Percentiles rank a stretch among this genome's conserved stretches.
Evolutionary conservation across 2,888 invertebrate species (phyloP).

Genomic region (Argynnis bischoffii): DNA sequence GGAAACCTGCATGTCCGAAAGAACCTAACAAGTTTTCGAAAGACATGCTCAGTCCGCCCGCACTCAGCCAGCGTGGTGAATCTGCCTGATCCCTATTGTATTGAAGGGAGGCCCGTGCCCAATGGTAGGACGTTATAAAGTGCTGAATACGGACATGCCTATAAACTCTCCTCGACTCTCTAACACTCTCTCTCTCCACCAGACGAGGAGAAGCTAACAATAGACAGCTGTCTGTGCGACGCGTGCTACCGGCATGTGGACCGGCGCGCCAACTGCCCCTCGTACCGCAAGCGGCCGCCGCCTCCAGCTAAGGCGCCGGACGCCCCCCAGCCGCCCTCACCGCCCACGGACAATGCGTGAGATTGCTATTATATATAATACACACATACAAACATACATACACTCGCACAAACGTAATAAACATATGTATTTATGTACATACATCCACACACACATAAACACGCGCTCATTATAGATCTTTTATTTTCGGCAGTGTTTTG

Average conservation of each 20-base stretch:
- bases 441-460: no score
- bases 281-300: constrained; percentile 83
- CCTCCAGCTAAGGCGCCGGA: constrained; percentile 51
- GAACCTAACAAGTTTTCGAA: no score
- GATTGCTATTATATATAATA: constrained; percentile 8
- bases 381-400: neutral
- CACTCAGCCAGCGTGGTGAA: no score
- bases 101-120: no score
- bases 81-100: no score
- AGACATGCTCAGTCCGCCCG: no score
- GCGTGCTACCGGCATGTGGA: constrained; percentile 94
- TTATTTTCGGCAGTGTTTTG: no score
- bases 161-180: neutral
- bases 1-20: no score
- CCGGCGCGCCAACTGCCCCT: constrained; percentile 88
- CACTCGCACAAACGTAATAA: neutral
- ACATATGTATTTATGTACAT: no score
- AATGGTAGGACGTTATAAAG: no score
- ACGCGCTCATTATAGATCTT: no score
- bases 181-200: constrained; percentile 7
- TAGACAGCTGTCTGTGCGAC: constrained; percentile 93
- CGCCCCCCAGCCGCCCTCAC: constrained; percentile 26
- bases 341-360: constrained; percentile 24
- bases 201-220: constrained; percentile 91
- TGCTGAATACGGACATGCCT: no score